Evolutionary conservation across 1,140 invertebrate genomes (phyloP), one percentile per base, ranked within the genome.

Genomic region (Drosophila chauvacae): DNA sequence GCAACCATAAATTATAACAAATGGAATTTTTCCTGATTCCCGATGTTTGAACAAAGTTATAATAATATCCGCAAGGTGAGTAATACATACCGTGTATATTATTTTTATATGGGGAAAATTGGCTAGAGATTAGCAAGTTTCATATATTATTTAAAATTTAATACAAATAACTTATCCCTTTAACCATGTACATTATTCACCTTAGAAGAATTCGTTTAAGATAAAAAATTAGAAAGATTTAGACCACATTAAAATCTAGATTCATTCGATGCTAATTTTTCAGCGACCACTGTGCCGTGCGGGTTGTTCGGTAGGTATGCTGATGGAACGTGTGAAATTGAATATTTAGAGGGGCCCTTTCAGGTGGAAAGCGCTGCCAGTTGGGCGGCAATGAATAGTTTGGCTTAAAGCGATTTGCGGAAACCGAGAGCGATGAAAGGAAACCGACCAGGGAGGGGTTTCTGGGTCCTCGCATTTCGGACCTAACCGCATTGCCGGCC

Each of bases 321-420:
- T 23, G 62, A 68, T 42, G 33, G 45, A 35, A 65, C 62, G 66
- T 72, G 69, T 71, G 70, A 72, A 72, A 72, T 72, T 72, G 68
- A 72, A 72, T 72, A 72, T 72, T 72, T 72, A 72, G 66, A 51
- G 58, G 35, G 28, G 30, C 13, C 45, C 56, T 60, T 72, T 51
- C 68, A 71, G 70, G 66, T 72, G 70, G 53, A 44, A 23, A 28
- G 45, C 53, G 28, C 44, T 50, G 18, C 16, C 45, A 18, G 55
- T 51, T 23, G 18, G 53, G 37, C 6, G 55, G 14, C 66, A 42
- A 20, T 72, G 69, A 72, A 72, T 72, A 48, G 65, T 71, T 50
- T 7, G 69, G 68, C 68, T 72, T 50, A 42, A 23, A 71, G 66
- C 68, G 70, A 60, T 71, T 71, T 60, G 20, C 33, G 62, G 20